Evolutionary conservation across 1,140 invertebrate genomes (phyloP).

Genomic region (Orchesella cincta): DNA sequence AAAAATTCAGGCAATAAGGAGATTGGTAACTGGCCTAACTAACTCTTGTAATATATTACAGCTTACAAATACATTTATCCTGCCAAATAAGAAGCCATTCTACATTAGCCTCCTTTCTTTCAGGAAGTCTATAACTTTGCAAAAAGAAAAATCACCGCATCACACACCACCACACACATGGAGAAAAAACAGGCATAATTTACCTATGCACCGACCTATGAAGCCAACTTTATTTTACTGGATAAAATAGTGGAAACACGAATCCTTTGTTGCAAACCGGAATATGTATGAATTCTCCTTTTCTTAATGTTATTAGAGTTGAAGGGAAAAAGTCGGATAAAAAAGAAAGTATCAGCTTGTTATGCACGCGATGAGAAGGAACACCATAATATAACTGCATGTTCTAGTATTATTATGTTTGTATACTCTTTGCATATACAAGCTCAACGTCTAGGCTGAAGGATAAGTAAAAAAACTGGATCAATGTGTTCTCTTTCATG

Average conservation of each 20-base stretch:
- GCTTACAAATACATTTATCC: too few relatives aligned
- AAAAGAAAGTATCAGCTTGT: not conserved
- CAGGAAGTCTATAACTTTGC: not conserved
- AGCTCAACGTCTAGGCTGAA: not conserved
- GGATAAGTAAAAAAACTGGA: not conserved
- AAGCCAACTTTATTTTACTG: not conserved
- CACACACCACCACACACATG: not conserved
- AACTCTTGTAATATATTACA: too few relatives aligned
- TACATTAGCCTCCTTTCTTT: too few relatives aligned
- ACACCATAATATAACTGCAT: not conserved
- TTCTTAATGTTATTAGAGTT: constrained; percentile 22
- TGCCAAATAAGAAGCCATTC: too few relatives aligned
- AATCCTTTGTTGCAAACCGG: not conserved
- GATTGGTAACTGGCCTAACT: too few relatives aligned
- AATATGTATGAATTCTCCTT: too few relatives aligned
- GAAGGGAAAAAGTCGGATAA: not conserved
- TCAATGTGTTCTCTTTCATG: not conserved
- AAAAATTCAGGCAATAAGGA: too few relatives aligned
- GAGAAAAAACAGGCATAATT: not conserved
- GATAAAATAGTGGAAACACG: not conserved
- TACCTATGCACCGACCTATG: not conserved
- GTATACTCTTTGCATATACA: not conserved
- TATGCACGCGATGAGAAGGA: not conserved
- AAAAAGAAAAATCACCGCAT: not conserved
- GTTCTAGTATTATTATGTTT: too few relatives aligned